phyloP scores from a whole-genome alignment of 2,888 invertebrate species.

The Embidobia sp. region DNA sequence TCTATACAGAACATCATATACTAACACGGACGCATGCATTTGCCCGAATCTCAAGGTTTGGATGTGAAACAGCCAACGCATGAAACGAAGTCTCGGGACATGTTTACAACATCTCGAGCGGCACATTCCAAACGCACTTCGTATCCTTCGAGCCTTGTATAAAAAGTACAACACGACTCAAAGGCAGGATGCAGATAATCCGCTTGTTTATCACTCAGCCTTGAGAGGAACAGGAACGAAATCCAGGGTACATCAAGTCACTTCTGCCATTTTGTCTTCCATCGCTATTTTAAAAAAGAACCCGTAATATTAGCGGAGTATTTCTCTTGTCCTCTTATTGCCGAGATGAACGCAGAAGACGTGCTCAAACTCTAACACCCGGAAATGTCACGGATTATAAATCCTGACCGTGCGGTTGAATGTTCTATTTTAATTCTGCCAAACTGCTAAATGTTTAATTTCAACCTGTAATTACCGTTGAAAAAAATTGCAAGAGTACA shows the following conservation, averaged over 20 bases:
- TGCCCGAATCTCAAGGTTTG: conserved; percentile 58
- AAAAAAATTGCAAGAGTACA: not conserved
- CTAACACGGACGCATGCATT: conserved; percentile 41
- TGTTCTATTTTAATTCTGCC: not conserved
- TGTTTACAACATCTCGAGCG: conserved; percentile 64
- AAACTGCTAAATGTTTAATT: not conserved
- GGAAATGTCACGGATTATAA: conserved; percentile 63
- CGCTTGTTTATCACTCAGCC: conserved; percentile 73
- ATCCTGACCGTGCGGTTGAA: conserved; percentile 32
- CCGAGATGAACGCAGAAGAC: conserved; percentile 28
- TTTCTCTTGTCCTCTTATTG: conserved; percentile 25
- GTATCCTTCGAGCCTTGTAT: conserved; percentile 41
- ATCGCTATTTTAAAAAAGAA: conserved; percentile 35
- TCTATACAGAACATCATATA: conserved; percentile 40
- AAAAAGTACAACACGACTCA: conserved; percentile 55
- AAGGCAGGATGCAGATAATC: conserved; percentile 74
- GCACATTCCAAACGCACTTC: conserved; percentile 64
- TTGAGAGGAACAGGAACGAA: conserved; percentile 61
- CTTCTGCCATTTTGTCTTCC: conserved; percentile 32
- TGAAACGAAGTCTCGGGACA: conserved; percentile 57
- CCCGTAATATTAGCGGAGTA: conserved; percentile 35
- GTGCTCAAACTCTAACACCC: conserved; percentile 31
- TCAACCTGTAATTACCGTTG: not conserved
- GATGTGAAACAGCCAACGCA: conserved; percentile 51
- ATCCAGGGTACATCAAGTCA: conserved; percentile 55